Conservation (phyloP, 1,140 invertebrate genomes). For the Cephus cinctus region DNA sequence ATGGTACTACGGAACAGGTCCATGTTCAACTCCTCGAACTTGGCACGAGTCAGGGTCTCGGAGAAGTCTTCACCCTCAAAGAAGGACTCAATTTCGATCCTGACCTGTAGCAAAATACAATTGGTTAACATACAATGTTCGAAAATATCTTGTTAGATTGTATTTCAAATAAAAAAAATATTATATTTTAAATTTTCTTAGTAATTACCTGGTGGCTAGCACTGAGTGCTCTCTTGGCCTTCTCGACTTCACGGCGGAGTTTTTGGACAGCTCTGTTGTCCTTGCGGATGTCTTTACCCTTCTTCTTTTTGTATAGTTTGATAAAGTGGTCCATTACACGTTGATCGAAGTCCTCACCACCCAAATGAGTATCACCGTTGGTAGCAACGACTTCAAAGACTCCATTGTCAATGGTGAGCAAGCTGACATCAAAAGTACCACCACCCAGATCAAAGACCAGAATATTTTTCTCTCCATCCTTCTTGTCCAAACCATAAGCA, state of each 20-base stretch:
- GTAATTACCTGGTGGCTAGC: constrained; percentile 78
- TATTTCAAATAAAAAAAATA: not conserved
- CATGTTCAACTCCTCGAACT: constrained; percentile 99
- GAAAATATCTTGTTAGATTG: too few species aligned
- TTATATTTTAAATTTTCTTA: not conserved
- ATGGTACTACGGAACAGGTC: constrained; percentile 97
- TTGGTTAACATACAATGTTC: not conserved
- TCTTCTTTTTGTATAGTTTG: constrained; percentile 98
- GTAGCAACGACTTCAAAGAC: constrained; percentile 92
- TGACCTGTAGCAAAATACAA: constrained; percentile 58
- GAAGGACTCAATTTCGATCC: constrained; percentile 99
- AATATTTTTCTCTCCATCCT: constrained; percentile 98
- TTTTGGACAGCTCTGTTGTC: constrained; percentile 96
- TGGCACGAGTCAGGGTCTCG: constrained; percentile 97
- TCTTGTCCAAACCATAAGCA: constrained; percentile 99
- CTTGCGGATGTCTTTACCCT: constrained; percentile 95
- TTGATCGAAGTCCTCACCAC: constrained; percentile 99
- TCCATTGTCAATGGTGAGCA: constrained; percentile 98
- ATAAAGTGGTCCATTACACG: constrained; percentile 99
- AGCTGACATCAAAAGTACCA: constrained; percentile 99
- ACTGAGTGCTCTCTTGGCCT: constrained; percentile 95
- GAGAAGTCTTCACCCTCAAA: constrained; percentile 99
- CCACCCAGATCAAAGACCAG: constrained; percentile 99
- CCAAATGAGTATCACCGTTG: constrained; percentile 97
- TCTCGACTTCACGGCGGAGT: constrained; percentile 94